These are phyloP conservation scores for Aromia moschata DNA, from an alignment of 2,888 invertebrate genomes.

Conservation along the genomic window DNA sequence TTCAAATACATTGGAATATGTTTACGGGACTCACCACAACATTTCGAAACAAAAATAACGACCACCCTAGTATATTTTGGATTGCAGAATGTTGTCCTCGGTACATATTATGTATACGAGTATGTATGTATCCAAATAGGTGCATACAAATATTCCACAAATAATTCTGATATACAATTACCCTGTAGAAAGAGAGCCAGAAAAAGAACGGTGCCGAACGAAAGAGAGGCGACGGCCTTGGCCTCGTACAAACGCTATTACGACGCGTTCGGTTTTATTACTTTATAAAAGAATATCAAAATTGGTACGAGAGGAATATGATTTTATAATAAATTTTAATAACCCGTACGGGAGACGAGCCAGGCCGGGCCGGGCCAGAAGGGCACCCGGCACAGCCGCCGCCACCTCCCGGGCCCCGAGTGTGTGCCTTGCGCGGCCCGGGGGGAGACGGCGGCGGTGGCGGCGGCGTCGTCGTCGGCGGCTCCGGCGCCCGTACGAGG, in stretches of 20 bases:
- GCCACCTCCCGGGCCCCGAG: constrained; percentile 33
- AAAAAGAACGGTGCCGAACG: background rate
- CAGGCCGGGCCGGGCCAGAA: constrained; percentile 10
- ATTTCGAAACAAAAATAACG: too few species aligned
- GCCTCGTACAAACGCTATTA: constrained; percentile 9
- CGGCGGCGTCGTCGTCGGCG: constrained; percentile 40
- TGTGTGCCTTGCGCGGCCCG: constrained; percentile 37
- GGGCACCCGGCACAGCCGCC: constrained; percentile 19
- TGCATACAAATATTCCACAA: too few species aligned
- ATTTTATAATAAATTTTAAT: constrained; percentile 42
- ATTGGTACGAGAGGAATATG: constrained; percentile 17
- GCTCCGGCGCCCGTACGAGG: constrained; percentile 45
- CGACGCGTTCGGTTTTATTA: constrained; percentile 20
- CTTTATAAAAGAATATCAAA: constrained; percentile 20
- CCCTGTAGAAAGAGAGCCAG: background rate
- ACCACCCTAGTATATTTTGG: too few species aligned
- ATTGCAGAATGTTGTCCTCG: too few species aligned
- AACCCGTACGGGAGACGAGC: constrained; percentile 36
- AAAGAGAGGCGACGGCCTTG: background rate
- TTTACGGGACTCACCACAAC: too few species aligned
- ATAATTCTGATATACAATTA: too few species aligned
- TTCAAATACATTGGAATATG: too few species aligned
- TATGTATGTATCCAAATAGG: too few species aligned
- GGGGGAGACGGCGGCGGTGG: constrained; percentile 39
- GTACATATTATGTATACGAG: too few species aligned